Percentiles rank a stretch among this genome's conserved stretches.
Evolutionary conservation across 2,113 vertebrate genomes (phyloP).

Genomic region (Zootoca vivipara): DNA sequence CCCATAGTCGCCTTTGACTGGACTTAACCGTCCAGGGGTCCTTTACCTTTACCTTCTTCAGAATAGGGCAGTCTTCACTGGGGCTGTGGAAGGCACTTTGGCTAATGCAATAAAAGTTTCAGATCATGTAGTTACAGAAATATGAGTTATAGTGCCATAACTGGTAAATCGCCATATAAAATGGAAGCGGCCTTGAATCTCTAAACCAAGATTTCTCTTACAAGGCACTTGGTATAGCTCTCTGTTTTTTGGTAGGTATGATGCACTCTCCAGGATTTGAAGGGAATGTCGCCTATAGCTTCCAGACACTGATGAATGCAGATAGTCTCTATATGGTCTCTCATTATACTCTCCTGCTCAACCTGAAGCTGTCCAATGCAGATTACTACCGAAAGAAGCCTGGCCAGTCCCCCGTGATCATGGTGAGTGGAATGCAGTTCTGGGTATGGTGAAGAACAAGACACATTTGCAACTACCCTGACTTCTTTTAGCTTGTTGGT

Average conservation of each 20-base stretch:
- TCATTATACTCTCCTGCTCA: slow-evolving; percentile 91
- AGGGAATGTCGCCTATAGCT: slow-evolving; percentile 78
- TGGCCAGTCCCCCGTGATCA: slow-evolving; percentile 73
- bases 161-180: background rate
- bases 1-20: no score
- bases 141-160: background rate
- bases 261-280: slow-evolving; percentile 90
- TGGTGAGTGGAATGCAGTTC: slow-evolving; percentile 73
- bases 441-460: background rate
- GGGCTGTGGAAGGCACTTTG: background rate
- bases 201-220: background rate
- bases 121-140: background rate
- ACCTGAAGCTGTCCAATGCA: slow-evolving; percentile 89
- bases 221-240: background rate
- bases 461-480: background rate
- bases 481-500: background rate
- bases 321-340: slow-evolving; percentile 92
- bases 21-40: no score
- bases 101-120: no score
- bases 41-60: background rate
- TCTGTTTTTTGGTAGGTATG: slow-evolving; percentile 80
- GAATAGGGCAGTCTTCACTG: background rate
- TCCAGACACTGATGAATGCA: slow-evolving; percentile 92
- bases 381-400: slow-evolving; percentile 90
- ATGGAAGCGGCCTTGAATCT: background rate